Conservation (phyloP, 2,888 invertebrate species). For the Zonitis immaculata region DNA sequence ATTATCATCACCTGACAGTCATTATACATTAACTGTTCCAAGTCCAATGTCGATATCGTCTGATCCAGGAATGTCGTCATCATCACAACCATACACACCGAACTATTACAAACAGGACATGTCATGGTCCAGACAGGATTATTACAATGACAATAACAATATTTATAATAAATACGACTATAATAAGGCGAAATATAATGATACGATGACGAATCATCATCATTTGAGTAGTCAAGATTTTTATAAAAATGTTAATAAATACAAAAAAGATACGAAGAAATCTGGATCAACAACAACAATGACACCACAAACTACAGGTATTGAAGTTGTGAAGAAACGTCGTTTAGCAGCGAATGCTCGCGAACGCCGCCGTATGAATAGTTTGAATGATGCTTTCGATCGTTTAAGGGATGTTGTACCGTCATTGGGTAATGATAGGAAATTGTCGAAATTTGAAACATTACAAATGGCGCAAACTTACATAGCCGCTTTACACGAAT, state of each 20-base stretch:
- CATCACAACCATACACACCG: constrained; percentile 44
- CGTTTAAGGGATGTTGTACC: constrained; percentile 66
- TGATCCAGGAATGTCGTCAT: constrained; percentile 42
- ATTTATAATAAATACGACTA: constrained; percentile 39
- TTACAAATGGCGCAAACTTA: constrained; percentile 75
- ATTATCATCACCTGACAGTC: constrained; percentile 44
- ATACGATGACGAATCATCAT: constrained; percentile 27
- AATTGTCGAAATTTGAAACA: constrained; percentile 71
- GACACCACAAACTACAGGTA: constrained; percentile 32
- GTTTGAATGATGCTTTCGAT: constrained; percentile 70
- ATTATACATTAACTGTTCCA: constrained; percentile 37
- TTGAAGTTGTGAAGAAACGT: constrained; percentile 53
- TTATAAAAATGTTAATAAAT: constrained; percentile 29
- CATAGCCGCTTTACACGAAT: constrained; percentile 63
- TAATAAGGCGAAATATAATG: constrained; percentile 26
- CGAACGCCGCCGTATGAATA: constrained; percentile 69
- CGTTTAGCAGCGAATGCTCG: constrained; percentile 68
- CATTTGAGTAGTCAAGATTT: constrained; percentile 30
- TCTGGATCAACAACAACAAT: too few relatives aligned
- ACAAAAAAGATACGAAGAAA: constrained; percentile 23
- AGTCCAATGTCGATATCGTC: constrained; percentile 39
- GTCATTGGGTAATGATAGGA: constrained; percentile 63
- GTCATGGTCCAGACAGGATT: constrained; percentile 34
- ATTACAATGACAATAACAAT: constrained; percentile 45
- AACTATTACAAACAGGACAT: constrained; percentile 38